Conservation (phyloP, 2,888 invertebrate genomes). For the Brenthis daphne region DNA sequence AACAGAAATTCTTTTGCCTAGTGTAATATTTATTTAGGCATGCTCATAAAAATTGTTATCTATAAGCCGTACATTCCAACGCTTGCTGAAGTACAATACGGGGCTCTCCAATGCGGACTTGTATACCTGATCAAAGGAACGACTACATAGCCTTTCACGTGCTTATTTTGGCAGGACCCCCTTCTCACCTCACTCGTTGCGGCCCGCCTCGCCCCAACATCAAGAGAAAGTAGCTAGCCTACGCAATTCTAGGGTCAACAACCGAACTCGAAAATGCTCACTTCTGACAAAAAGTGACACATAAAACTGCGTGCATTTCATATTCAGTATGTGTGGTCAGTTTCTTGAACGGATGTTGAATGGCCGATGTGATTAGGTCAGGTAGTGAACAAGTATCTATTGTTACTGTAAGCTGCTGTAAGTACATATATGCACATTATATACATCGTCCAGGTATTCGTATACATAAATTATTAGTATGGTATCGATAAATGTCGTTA, state of each 20-base stretch:
- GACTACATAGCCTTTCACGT: constrained; percentile 77
- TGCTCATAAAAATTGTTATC: neutral
- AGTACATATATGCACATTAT: constrained; percentile 15
- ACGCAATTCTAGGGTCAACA: constrained; percentile 80
- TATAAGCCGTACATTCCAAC: constrained; percentile 10
- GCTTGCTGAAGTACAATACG: constrained; percentile 23
- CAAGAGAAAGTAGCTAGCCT: constrained; percentile 81
- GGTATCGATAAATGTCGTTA: too few relatives aligned
- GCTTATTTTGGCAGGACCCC: constrained; percentile 81
- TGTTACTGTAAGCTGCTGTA: constrained; percentile 32
- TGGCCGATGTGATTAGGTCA: constrained; percentile 67
- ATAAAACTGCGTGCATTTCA: constrained; percentile 74
- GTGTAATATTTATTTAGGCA: neutral
- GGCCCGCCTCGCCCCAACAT: constrained; percentile 63
- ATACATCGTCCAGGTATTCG: neutral
- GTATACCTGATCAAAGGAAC: constrained; percentile 50
- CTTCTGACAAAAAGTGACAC: constrained; percentile 80
- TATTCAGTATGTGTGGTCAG: constrained; percentile 78
- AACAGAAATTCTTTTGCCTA: neutral
- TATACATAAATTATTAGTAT: too few relatives aligned
- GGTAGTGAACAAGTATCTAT: constrained; percentile 45
- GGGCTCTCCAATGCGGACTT: constrained; percentile 17
- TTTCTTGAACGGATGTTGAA: constrained; percentile 71
- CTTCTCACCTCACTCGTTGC: constrained; percentile 62
- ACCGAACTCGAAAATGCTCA: constrained; percentile 79